phyloP scores from a whole-genome alignment of 2,797 vertebrate genomes.

The Sciurus vulgaris region DNA sequence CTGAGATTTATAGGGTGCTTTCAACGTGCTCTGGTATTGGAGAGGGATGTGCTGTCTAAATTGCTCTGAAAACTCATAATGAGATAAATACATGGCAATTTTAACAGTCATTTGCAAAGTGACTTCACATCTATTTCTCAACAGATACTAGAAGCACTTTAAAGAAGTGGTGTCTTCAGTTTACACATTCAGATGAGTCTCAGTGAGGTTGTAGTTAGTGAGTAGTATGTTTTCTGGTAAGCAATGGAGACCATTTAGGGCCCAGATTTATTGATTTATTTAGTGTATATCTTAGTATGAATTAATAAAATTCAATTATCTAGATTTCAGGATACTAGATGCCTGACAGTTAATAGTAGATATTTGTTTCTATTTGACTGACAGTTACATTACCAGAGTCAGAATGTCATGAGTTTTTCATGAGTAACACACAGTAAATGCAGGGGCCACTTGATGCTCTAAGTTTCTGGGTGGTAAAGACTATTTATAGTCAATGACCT shows the following conservation, averaged over 20 bases:
- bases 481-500: background rate
- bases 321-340: slow-evolving; percentile 10
- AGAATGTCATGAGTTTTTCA: background rate
- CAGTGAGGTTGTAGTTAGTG: background rate
- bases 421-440: background rate
- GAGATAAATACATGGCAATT: background rate
- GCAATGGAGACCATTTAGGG: background rate
- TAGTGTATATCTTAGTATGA: background rate
- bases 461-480: background rate
- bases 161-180: background rate
- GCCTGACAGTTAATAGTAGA: slow-evolving; percentile 1
- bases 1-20: background rate
- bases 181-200: background rate
- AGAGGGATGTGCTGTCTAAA: background rate
- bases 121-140: slow-evolving; percentile 8
- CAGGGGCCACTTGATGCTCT: background rate
- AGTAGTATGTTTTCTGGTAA: background rate
- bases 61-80: background rate
- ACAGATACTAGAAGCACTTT: background rate
- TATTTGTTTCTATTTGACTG: slow-evolving; percentile 30
- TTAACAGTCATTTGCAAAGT: slow-evolving; percentile 9
- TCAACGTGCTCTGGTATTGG: background rate
- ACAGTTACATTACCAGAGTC: background rate
- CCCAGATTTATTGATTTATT: no score
- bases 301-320: slow-evolving; percentile 5